Conservation (phyloP, 2,797 vertebrate genomes). For the Pangasius sanitwongsei region DNA sequence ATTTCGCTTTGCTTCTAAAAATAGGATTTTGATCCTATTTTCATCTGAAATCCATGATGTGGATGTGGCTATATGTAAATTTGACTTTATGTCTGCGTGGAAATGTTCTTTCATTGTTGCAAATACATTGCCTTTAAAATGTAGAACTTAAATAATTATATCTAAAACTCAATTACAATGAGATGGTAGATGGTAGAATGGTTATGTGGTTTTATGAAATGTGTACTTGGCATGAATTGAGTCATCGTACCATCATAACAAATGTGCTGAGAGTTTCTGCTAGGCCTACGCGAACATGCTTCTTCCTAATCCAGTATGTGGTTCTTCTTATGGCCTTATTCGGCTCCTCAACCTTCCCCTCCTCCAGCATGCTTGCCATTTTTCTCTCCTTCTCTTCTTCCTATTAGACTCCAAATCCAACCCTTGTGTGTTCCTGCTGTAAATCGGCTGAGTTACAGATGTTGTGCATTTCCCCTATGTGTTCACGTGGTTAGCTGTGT, state of each 20-base stretch:
- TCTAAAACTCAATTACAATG: background rate
- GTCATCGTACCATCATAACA: conserved; percentile 85
- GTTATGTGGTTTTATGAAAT: background rate
- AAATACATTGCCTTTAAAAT: background rate
- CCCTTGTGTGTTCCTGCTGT: background rate
- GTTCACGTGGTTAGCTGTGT: background rate
- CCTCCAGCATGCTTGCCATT: conserved; percentile 57
- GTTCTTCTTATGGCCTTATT: conserved; percentile 36
- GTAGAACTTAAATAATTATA: background rate
- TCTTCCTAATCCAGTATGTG: conserved; percentile 64
- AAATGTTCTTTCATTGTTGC: background rate
- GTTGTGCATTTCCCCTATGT: background rate
- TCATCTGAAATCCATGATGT: background rate
- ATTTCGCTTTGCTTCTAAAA: conserved; percentile 31
- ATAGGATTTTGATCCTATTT: conserved; percentile 24
- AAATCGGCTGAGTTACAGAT: background rate
- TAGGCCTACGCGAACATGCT: conserved; percentile 70
- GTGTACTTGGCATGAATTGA: background rate
- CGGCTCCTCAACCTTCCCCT: conserved; percentile 43
- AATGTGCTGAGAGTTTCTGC: conserved; percentile 83
- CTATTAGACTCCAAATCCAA: background rate
- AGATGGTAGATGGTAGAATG: background rate
- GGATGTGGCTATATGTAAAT: conserved; percentile 20
- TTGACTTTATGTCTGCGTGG: background rate
- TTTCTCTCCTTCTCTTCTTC: background rate